Evolutionary conservation across 2,797 vertebrate genomes (phyloP).

Genomic region (Anguilla obscura): DNA sequence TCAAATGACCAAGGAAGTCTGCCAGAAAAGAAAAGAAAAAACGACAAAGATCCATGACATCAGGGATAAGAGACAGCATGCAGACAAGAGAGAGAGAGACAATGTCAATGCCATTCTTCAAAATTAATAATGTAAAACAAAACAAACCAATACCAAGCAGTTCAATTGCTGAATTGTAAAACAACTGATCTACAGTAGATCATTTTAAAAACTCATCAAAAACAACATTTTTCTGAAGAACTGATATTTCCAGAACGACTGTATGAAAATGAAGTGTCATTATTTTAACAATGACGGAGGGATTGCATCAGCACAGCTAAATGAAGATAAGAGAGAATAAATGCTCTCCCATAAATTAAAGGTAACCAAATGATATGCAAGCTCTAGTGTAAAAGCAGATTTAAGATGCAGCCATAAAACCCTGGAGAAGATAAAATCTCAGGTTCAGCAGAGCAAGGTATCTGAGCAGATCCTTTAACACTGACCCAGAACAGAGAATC

Average conservation of each 20-base stretch:
- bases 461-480: not conserved
- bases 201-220: not conserved
- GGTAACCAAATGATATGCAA: too few species aligned
- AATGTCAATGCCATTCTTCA: too few species aligned
- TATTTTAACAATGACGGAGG: not conserved
- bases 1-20: not conserved
- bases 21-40: not conserved
- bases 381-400: not conserved
- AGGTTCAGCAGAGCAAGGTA: not conserved
- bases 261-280: not conserved
- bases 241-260: not conserved
- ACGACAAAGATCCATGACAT: not conserved
- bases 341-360: too few species aligned
- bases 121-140: not conserved
- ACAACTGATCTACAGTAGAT: not conserved
- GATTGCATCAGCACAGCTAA: not conserved
- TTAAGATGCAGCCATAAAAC: not conserved
- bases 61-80: not conserved
- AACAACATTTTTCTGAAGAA: too few species aligned
- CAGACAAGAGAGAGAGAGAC: not conserved
- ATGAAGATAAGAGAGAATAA: too few species aligned
- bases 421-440: not conserved
- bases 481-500: too few species aligned
- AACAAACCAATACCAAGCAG: not conserved
- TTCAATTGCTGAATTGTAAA: not conserved